Base-by-base conservation (phyloP, 2,888 invertebrate genomes). In the Trichogramma dendrolimi region DNA sequence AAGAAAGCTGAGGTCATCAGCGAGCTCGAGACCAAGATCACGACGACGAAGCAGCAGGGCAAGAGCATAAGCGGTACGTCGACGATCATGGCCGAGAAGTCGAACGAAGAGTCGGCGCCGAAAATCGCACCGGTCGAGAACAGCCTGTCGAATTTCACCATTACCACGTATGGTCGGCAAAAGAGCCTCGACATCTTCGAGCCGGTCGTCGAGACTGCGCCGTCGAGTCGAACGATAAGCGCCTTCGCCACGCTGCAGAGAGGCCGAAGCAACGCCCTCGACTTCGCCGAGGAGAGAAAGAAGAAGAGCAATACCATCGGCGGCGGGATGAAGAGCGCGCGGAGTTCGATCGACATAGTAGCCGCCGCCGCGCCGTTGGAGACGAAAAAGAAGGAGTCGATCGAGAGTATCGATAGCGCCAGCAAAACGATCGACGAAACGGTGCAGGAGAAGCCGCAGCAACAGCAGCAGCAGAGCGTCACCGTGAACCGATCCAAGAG, bases 101-200 rank as follows among this genome's bases (percentile, higher is more conserved):
- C 40, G 2, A 51, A 52, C 14, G 57, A 63, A 55, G 66, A 66
- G 4, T 65, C 38, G 4, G 67, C 72, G 0, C 73, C 73, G 0
- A 71, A 70, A 60, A 68, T 77, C 5, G 77, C 77, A 0, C 76
- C 78, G 1, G 67, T 73, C 0, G 76, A 78, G 49, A 78, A 76
- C 42, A 74, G 75, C 0, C 47, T 78, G 49, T 71, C 77, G 1
- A 79, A 79, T 60, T 79, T 79, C 57, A 77, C 72, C 4, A 78
- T 79, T 11, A 77, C 78, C 0, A 79, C 79, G 0, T 79, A 79
- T 49, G 66, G 74, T 8, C 69, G 71, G 8, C 74, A 71, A 49
- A 77, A 76, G 58, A 74, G 67, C 55, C 48, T 76, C n/a, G 73
- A 77, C 48, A 77, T 78, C 50, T 79, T 74, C 55, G 73, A 72